Conservation (phyloP, 37 sponge, comb jelly and placozoan species). For the Hexactinellida sp. region DNA sequence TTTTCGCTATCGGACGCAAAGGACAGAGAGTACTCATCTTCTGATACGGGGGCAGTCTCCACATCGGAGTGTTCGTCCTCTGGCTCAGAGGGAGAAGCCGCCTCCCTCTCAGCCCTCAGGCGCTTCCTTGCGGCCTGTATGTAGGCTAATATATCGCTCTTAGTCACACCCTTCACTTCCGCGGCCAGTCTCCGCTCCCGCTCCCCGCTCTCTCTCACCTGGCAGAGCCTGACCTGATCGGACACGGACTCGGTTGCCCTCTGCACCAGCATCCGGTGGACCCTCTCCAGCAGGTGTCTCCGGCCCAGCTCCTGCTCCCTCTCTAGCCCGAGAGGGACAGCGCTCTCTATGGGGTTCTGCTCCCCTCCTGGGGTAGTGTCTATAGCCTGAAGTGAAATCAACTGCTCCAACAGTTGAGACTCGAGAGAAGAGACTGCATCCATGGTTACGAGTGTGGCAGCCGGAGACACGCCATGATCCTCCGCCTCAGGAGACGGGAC, state of each 20-base stretch:
- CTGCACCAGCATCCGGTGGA: neutral
- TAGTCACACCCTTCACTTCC: neutral
- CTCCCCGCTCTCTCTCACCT: neutral
- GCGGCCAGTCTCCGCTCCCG: neutral
- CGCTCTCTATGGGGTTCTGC: neutral
- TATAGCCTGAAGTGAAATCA: neutral
- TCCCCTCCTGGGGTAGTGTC: neutral
- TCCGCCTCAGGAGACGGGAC: neutral
- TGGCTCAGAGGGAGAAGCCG: neutral
- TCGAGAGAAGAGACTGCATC: neutral
- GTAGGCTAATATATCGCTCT: neutral
- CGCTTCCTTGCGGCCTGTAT: neutral
- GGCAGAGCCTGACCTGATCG: neutral
- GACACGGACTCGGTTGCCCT: neutral
- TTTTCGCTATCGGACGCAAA: neutral
- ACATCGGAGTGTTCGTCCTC: neutral
- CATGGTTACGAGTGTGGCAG: neutral
- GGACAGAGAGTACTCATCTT: neutral
- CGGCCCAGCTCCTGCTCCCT: neutral
- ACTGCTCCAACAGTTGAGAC: neutral
- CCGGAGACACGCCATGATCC: neutral
- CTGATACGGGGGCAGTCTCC: neutral
- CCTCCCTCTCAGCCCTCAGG: neutral
- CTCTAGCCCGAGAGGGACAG: neutral
- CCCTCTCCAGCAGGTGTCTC: slow-evolving; percentile 4